phyloP scores from a whole-genome alignment of 2,797 vertebrate species.

The Gymnopithys bicolor region DNA sequence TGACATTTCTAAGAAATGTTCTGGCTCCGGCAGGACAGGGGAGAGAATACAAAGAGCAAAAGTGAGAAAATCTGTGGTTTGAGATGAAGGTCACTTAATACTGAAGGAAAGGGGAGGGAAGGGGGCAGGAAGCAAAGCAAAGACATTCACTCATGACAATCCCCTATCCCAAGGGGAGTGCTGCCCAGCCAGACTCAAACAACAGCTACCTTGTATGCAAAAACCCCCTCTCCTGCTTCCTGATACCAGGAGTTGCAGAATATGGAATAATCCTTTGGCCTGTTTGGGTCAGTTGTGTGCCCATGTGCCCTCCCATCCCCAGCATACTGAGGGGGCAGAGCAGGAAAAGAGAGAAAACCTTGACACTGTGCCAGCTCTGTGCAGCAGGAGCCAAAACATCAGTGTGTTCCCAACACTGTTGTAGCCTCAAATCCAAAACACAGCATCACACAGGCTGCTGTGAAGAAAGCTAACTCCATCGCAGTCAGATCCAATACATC shows the following conservation, averaged over 20 bases:
- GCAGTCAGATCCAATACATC: neutral
- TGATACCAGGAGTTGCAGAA: neutral
- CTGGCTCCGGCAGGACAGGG: neutral
- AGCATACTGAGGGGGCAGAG: neutral
- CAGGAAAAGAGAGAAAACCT: neutral
- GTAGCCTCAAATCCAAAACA: neutral
- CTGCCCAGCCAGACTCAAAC: neutral
- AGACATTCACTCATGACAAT: neutral
- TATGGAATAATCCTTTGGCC: neutral
- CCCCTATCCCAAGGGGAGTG: fast-evolving
- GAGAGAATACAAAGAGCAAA: neutral
- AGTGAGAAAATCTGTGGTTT: fast-evolving
- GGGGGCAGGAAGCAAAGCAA: neutral
- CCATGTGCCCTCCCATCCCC: neutral
- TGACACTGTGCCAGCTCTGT: neutral
- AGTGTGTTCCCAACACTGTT: neutral
- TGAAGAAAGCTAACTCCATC: neutral
- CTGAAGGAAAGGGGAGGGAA: neutral
- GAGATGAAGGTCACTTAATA: neutral
- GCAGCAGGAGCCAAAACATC: neutral
- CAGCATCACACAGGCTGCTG: neutral
- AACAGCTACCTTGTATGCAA: neutral
- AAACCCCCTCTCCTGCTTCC: neutral
- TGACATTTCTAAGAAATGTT: neutral
- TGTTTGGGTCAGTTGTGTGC: neutral